Evolutionary conservation across 2,888 invertebrate species (phyloP).

Genomic region (Habrosyne pyritoides): DNA sequence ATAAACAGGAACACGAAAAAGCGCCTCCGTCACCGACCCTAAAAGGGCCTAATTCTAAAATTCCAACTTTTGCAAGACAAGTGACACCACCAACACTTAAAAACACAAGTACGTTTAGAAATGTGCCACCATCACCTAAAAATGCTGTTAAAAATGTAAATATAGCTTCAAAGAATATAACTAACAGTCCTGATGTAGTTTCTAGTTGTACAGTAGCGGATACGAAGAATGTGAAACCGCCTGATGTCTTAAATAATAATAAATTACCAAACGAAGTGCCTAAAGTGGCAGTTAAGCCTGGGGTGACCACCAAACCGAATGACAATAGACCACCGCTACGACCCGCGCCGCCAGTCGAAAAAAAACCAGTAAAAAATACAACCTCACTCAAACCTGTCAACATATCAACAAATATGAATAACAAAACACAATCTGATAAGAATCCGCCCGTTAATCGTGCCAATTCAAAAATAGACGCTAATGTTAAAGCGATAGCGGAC

Average conservation of each 20-base stretch:
- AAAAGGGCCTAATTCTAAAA: conserved; percentile 72
- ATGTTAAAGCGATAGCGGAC: conserved; percentile 74
- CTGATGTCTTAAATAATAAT: conserved; percentile 84
- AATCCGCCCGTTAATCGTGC: conserved; percentile 57
- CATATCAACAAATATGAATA: conserved; percentile 45
- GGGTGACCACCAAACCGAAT: conserved; percentile 64
- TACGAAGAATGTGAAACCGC: conserved; percentile 81
- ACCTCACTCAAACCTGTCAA: conserved; percentile 56
- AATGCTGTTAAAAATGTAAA: conserved; percentile 53
- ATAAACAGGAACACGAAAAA: conserved; percentile 59
- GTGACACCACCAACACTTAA: conserved; percentile 79
- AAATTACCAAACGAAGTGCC: conserved; percentile 71
- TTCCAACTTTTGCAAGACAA: conserved; percentile 74
- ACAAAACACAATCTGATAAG: conserved; percentile 58
- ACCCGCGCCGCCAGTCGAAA: conserved; percentile 67
- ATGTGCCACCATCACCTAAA: conserved; percentile 71
- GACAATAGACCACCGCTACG: conserved; percentile 70
- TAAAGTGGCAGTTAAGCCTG: conserved; percentile 75
- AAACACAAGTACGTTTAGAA: conserved; percentile 70
- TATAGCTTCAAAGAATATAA: conserved; percentile 56
- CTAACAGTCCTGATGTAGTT: conserved; percentile 88
- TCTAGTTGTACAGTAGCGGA: conserved; percentile 86
- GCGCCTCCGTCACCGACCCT: conserved; percentile 68
- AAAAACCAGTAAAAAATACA: conserved; percentile 62
- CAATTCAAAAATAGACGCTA: conserved; percentile 68